Evolutionary conservation across 2,888 invertebrate species (phyloP).

Genomic region (Eupithecia subfuscata): DNA sequence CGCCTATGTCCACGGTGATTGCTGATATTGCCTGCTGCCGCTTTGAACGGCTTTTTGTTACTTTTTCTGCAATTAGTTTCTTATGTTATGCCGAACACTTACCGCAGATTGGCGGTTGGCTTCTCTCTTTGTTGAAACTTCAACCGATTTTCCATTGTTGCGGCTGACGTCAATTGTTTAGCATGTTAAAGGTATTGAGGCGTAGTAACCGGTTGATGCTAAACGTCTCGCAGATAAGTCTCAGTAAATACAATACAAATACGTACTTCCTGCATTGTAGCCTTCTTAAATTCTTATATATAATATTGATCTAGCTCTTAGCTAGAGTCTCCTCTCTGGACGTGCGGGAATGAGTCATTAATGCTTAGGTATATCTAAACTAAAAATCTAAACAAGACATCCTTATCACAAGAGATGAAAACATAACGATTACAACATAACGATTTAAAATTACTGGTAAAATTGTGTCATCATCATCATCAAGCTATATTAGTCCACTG

Average conservation of each 20-base stretch:
- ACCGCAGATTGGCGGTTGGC: slow-evolving; percentile 44
- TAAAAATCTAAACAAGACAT: too few species aligned
- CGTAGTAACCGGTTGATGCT: not conserved
- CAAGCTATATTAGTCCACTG: too few species aligned
- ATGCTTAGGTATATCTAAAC: too few species aligned
- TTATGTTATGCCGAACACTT: slow-evolving; percentile 33
- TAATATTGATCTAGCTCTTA: not conserved
- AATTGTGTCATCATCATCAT: not conserved
- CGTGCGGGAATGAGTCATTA: not conserved
- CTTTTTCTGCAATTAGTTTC: slow-evolving; percentile 42
- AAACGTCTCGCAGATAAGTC: not conserved
- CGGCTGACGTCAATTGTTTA: slow-evolving; percentile 14
- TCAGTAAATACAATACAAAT: not conserved
- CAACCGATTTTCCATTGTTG: slow-evolving; percentile 25
- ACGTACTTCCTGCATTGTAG: not conserved
- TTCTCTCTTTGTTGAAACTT: slow-evolving; percentile 34
- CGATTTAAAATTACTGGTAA: not conserved
- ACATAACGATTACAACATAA: not conserved
- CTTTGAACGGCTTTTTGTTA: slow-evolving; percentile 42
- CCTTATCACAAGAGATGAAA: not conserved
- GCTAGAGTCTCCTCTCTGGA: not conserved
- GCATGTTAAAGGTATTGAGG: slow-evolving; percentile 11
- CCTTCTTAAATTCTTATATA: too few species aligned
- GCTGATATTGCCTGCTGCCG: slow-evolving; percentile 52
- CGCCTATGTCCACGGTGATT: slow-evolving; percentile 55